Conservation (phyloP, 2,888 invertebrate genomes). For the Agapetus fuscipes region DNA sequence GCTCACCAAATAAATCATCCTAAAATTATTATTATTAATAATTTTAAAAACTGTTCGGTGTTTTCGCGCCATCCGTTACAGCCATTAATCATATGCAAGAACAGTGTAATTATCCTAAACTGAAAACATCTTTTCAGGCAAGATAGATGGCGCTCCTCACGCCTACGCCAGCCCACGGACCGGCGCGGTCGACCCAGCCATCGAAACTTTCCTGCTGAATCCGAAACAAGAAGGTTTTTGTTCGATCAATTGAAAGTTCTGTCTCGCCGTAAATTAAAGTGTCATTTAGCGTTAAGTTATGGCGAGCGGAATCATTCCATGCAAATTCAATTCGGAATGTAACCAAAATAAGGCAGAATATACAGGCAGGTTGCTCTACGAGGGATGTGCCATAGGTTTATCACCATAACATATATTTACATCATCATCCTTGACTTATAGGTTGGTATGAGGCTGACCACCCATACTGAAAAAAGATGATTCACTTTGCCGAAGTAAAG, state of each 20-base stretch:
- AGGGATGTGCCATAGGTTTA: too few relatives aligned
- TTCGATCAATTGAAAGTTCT: conserved; percentile 7
- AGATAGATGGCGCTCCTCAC: background rate
- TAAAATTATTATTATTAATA: background rate
- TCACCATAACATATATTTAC: too few relatives aligned
- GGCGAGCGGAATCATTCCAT: conserved; percentile 1
- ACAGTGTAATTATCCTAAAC: conserved; percentile 1
- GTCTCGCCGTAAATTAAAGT: conserved; percentile 11
- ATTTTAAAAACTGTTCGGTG: background rate
- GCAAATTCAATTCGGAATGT: conserved; percentile 6
- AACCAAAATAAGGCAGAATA: conserved; percentile 1
- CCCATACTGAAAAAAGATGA: too few relatives aligned
- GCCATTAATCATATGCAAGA: background rate
- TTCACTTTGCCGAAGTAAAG: too few relatives aligned
- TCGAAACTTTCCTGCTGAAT: background rate
- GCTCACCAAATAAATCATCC: too few relatives aligned
- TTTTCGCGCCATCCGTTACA: background rate
- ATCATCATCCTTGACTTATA: too few relatives aligned
- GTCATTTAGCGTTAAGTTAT: conserved; percentile 14
- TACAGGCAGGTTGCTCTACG: background rate
- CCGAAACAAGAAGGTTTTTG: conserved; percentile 1
- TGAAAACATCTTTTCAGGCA: background rate
- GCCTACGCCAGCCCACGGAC: too few relatives aligned
- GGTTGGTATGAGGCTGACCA: too few relatives aligned
- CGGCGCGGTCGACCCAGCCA: too few relatives aligned